phyloP scores from a whole-genome alignment of 2,888 invertebrate species.

The Heteropelma amictum region DNA sequence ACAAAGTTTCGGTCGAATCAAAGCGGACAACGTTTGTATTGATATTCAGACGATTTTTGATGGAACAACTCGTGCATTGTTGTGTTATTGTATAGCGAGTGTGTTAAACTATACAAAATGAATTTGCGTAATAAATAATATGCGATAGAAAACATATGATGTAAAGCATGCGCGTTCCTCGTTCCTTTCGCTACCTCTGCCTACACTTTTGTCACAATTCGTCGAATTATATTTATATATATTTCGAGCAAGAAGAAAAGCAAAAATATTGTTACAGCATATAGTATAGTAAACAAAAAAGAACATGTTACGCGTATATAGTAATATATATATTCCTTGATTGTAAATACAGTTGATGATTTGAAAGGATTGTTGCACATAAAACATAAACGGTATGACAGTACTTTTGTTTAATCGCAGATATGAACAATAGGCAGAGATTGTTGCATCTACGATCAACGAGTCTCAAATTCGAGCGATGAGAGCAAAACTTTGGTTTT shows the following conservation, averaged over 20 bases:
- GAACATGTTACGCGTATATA: constrained; percentile 43
- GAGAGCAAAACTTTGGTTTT: too few species aligned
- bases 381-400: constrained; percentile 24
- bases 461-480: background rate
- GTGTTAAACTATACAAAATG: constrained; percentile 34
- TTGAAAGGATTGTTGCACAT: constrained; percentile 40
- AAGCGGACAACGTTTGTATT: constrained; percentile 7
- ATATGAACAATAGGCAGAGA: background rate
- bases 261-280: constrained; percentile 31
- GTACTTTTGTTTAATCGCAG: constrained; percentile 12
- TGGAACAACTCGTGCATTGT: constrained; percentile 64
- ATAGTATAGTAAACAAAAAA: constrained; percentile 2
- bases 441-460: too few species aligned
- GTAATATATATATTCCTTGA: constrained; percentile 48
- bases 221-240: constrained; percentile 36
- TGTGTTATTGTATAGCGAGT: constrained; percentile 67
- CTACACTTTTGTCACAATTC: constrained; percentile 8
- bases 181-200: constrained; percentile 43
- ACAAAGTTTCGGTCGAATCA: background rate
- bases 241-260: constrained; percentile 18
- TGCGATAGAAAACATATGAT: constrained; percentile 54
- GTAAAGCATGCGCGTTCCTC: constrained; percentile 49
- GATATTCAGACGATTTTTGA: too few species aligned
- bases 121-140: constrained; percentile 39
- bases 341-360: constrained; percentile 53